Percentiles rank a stretch among this genome's conserved stretches.
Evolutionary conservation across 2,888 invertebrate genomes (phyloP).

Genomic region (Sycophila texana): DNA sequence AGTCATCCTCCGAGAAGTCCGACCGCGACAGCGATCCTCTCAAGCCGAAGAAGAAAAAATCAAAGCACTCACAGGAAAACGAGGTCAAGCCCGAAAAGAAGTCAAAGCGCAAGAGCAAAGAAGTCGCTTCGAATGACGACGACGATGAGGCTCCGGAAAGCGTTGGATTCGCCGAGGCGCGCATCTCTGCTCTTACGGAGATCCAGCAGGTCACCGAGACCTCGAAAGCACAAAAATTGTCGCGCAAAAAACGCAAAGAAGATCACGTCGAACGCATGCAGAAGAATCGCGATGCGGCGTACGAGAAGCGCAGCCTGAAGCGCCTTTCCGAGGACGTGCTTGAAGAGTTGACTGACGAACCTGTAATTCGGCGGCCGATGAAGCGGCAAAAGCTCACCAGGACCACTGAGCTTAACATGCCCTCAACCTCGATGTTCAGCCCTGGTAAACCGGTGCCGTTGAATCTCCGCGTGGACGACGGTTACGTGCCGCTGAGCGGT

Average conservation of each 20-base stretch:
- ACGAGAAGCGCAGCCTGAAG: slow-evolving; percentile 58
- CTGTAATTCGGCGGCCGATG: slow-evolving; percentile 54
- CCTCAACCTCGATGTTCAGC: slow-evolving; percentile 59
- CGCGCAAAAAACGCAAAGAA: slow-evolving; percentile 50
- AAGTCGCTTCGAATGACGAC: background rate
- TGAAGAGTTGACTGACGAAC: slow-evolving; percentile 62
- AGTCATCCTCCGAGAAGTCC: background rate
- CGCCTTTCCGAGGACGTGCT: slow-evolving; percentile 64
- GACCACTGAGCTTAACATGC: slow-evolving; percentile 35
- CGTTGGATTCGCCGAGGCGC: slow-evolving; percentile 52
- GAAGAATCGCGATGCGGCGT: slow-evolving; percentile 9
- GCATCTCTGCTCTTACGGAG: slow-evolving; percentile 27
- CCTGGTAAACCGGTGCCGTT: slow-evolving; percentile 19
- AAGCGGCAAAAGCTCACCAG: slow-evolving; percentile 53
- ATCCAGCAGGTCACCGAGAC: slow-evolving; percentile 42
- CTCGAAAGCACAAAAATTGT: slow-evolving; percentile 41
- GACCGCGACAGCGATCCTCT: slow-evolving; percentile 1
- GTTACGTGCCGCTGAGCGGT: slow-evolving; percentile 60
- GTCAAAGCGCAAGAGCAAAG: slow-evolving; percentile 35
- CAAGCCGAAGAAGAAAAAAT: slow-evolving; percentile 37
- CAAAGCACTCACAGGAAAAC: slow-evolving; percentile 5
- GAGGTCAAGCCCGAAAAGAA: slow-evolving; percentile 6
- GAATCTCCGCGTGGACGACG: slow-evolving; percentile 53
- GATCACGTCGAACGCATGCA: slow-evolving; percentile 40
- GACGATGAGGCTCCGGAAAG: slow-evolving; percentile 50